Conservation (phyloP, 1,140 invertebrate species). For the Chlorops oryzae region DNA sequence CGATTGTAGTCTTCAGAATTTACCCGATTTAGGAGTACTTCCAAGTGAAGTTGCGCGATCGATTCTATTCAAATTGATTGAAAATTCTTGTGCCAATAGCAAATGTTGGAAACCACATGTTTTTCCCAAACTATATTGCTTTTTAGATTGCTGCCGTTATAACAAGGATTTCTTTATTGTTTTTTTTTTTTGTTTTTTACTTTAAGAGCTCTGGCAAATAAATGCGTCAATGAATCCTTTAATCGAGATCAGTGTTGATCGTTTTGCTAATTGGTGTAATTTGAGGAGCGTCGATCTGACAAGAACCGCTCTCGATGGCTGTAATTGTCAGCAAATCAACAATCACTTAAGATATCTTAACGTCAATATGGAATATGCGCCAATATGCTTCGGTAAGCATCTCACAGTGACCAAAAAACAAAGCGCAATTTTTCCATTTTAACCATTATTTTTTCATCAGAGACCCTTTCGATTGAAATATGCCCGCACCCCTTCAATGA, state of each 20-base stretch:
- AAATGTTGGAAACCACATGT: no score
- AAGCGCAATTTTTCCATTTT: background rate
- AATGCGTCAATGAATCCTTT: constrained; percentile 41
- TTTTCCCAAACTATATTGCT: no score
- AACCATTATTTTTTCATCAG: constrained; percentile 19
- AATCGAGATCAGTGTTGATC: constrained; percentile 25
- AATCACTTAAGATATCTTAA: constrained; percentile 31
- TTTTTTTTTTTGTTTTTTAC: constrained; percentile 6
- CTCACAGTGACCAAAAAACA: no score
- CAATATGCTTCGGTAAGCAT: constrained; percentile 39
- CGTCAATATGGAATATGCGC: constrained; percentile 32
- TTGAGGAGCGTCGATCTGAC: constrained; percentile 39
- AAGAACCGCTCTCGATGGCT: constrained; percentile 27
- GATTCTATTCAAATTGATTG: no score
- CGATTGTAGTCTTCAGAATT: constrained; percentile 50
- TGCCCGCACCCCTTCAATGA: constrained; percentile 43
- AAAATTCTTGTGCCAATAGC: background rate
- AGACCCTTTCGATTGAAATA: constrained; percentile 22
- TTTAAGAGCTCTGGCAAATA: constrained; percentile 38
- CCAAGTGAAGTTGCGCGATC: no score
- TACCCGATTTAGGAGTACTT: constrained; percentile 53
- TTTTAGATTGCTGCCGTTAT: no score
- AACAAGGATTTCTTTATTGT: constrained; percentile 8
- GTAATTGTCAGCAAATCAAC: constrained; percentile 35
- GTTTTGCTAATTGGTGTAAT: constrained; percentile 37